These are phyloP conservation scores for Dallia pectoralis DNA, from an alignment of 2,797 vertebrate species.

Conservation along the genomic window DNA sequence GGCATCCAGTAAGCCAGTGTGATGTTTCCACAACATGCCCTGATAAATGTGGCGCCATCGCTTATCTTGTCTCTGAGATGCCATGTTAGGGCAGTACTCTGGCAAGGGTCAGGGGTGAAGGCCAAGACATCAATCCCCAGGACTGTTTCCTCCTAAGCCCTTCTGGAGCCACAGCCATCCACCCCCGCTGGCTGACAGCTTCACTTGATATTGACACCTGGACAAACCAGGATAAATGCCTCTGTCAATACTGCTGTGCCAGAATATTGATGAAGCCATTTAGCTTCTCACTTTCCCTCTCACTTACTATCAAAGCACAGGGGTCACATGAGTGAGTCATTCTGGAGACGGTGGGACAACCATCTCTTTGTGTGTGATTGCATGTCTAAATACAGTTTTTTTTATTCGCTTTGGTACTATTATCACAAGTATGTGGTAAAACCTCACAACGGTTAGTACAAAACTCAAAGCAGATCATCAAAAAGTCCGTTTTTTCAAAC, in stretches of 20 bases:
- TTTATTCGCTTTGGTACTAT: no score
- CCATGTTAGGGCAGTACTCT: neutral
- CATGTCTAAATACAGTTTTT: no score
- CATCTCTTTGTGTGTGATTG: neutral
- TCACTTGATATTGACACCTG: slow-evolving; percentile 74
- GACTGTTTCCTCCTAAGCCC: slow-evolving; percentile 20
- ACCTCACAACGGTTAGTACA: no score
- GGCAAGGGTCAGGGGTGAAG: slow-evolving; percentile 38
- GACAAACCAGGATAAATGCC: slow-evolving; percentile 78
- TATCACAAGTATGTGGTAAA: no score
- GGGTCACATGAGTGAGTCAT: neutral
- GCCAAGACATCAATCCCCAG: slow-evolving; percentile 49
- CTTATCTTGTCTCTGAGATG: neutral
- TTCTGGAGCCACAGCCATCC: neutral
- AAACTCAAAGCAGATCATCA: no score
- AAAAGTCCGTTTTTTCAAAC: no score
- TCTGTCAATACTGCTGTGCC: slow-evolving; percentile 67
- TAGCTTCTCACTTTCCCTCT: slow-evolving; percentile 57
- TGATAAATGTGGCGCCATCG: slow-evolving; percentile 7
- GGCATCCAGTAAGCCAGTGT: slow-evolving; percentile 35
- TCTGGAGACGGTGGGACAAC: neutral
- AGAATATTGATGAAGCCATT: slow-evolving; percentile 75
- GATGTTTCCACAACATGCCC: slow-evolving; percentile 14
- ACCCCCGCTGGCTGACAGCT: slow-evolving; percentile 46
- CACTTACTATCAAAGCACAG: slow-evolving; percentile 19